A percentile compares a stretch with the other conserved stretches of the same genome.
These are phyloP conservation scores for Cotesia chilonis DNA, from an alignment of 1,140 invertebrate species.

Conservation along the genomic window DNA sequence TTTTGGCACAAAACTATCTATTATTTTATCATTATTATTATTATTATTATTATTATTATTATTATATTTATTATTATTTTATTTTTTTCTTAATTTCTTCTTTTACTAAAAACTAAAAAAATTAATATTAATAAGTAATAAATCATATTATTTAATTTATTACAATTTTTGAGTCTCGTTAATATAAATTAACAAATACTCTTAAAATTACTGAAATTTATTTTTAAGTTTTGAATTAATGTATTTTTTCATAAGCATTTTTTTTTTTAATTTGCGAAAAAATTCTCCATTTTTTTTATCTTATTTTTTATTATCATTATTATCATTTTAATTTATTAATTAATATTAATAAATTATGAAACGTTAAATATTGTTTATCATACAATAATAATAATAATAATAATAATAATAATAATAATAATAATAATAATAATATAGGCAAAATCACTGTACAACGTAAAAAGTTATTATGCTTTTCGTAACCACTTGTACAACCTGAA, in stretches of 20 bases:
- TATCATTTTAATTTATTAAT: conserved; percentile 3
- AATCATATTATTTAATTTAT: conserved; percentile 58
- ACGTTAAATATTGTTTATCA: too few species aligned
- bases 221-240: conserved; percentile 54
- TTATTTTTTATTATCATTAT: background rate
- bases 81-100: too few species aligned
- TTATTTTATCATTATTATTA: conserved; percentile 31
- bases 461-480: conserved; percentile 54
- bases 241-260: conserved; percentile 56
- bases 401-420: conserved; percentile 42
- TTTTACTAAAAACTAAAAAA: conserved; percentile 54
- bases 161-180: conserved; percentile 8
- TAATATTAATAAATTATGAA: too few species aligned
- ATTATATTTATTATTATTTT: too few species aligned
- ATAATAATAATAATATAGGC: conserved; percentile 60
- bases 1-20: conserved; percentile 62
- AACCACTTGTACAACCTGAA: conserved; percentile 39
- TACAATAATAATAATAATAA: too few species aligned
- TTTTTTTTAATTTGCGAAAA: conserved; percentile 43
- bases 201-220: conserved; percentile 67
- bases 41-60: too few species aligned
- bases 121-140: conserved; percentile 62
- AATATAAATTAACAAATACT: conserved; percentile 66
- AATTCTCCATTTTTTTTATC: conserved; percentile 1
- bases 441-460: conserved; percentile 66